Percentiles rank a stretch among this genome's conserved stretches.
phyloP scores from a whole-genome alignment of 2,113 vertebrate genomes.

The Camarhynchus parvulus region DNA sequence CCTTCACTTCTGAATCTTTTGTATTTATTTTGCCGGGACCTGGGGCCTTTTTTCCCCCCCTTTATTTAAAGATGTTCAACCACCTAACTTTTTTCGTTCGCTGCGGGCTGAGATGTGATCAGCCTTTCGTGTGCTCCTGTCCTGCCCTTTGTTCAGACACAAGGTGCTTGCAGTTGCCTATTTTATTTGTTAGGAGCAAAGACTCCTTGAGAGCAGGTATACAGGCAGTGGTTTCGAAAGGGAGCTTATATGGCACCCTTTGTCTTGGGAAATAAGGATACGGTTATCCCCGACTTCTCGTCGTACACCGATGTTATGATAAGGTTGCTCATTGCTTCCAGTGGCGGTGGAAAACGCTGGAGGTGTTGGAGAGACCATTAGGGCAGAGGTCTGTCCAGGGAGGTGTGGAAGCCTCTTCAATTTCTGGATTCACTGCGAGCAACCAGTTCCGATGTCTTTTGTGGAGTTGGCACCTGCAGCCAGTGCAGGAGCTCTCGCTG shows the following conservation, averaged over 20 bases:
- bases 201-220: background rate
- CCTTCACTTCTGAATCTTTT: background rate
- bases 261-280: background rate
- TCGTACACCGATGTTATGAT: accelerated
- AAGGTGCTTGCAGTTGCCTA: background rate
- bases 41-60: accelerated
- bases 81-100: background rate
- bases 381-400: background rate
- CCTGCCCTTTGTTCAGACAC: background rate
- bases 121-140: background rate
- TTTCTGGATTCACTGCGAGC: background rate
- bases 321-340: background rate
- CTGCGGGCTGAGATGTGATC: background rate
- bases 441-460: accelerated
- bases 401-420: background rate
- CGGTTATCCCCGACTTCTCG: background rate
- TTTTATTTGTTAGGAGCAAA: background rate
- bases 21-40: background rate
- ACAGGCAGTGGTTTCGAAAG: background rate
- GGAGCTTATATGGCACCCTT: background rate
- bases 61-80: background rate
- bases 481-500: accelerated
- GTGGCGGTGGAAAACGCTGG: background rate
- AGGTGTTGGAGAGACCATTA: background rate
- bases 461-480: background rate